Conservation (phyloP, 1,140 invertebrate species). For the Neuroterus valhalla region DNA sequence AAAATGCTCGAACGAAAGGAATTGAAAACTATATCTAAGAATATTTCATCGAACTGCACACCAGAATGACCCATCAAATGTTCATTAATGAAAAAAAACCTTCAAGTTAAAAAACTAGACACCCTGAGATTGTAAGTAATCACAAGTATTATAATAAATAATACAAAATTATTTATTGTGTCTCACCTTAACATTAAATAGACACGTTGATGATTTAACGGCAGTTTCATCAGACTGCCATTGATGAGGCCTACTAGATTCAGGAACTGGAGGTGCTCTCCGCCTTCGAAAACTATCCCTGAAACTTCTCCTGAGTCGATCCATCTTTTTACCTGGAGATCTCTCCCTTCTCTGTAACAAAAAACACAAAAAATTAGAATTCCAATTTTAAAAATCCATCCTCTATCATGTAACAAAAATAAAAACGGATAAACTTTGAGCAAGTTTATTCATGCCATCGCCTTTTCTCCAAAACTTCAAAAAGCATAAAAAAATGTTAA, state of each 20-base stretch:
- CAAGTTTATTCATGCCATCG: neutral
- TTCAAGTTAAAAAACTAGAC: too few relatives aligned
- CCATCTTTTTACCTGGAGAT: constrained; percentile 88
- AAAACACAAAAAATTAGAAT: constrained; percentile 35
- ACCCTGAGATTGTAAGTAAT: constrained; percentile 33
- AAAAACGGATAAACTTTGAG: neutral
- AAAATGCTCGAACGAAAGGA: too few relatives aligned
- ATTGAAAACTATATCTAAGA: too few relatives aligned
- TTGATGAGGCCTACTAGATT: constrained; percentile 96
- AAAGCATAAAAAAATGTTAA: neutral
- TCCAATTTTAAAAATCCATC: neutral
- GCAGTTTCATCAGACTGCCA: constrained; percentile 99
- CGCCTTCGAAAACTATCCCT: constrained; percentile 92
- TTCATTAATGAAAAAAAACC: too few relatives aligned
- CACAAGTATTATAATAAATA: neutral
- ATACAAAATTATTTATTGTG: constrained; percentile 30
- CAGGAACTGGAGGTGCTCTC: constrained; percentile 86
- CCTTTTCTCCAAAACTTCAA: neutral
- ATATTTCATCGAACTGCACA: too few relatives aligned
- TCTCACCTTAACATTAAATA: constrained; percentile 93
- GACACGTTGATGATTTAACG: constrained; percentile 95
- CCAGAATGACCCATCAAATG: too few relatives aligned
- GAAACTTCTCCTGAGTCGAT: constrained; percentile 92
- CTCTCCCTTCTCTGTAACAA: constrained; percentile 77
- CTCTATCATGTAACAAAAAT: neutral